Conservation (phyloP, 2,113 vertebrate species). For the Tonatia bakeri region DNA sequence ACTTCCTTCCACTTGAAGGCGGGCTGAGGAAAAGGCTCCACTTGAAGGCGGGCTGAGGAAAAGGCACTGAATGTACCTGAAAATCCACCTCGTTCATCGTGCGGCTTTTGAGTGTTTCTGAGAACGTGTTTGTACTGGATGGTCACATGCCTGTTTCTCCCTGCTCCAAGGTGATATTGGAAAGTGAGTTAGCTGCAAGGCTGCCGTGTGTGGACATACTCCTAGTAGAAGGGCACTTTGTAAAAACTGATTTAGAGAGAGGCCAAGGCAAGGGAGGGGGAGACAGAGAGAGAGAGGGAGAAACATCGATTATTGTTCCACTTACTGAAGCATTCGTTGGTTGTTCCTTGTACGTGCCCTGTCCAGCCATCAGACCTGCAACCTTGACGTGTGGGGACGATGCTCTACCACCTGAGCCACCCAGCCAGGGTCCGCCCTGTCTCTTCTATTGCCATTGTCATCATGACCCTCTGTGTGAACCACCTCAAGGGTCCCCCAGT, state of each 20-base stretch:
- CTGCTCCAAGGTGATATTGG: not conserved
- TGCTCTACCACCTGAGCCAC: too few relatives aligned
- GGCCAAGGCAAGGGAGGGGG: not conserved
- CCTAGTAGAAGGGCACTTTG: not conserved
- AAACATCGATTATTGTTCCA: not conserved
- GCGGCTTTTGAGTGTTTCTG: not conserved
- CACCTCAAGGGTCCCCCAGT: not conserved
- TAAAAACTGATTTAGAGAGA: not conserved
- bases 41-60: not conserved
- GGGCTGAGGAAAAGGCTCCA: not conserved
- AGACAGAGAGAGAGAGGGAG: not conserved
- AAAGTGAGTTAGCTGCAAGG: not conserved
- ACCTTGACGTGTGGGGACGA: too few relatives aligned
- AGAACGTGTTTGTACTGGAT: not conserved
- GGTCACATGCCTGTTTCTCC: not conserved
- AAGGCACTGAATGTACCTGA: not conserved
- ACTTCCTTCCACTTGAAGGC: not conserved
- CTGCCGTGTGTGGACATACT: not conserved
- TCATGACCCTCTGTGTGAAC: rapidly evolving
- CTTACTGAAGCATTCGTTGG: too few relatives aligned
- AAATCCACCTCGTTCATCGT: not conserved
- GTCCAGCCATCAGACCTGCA: too few relatives aligned
- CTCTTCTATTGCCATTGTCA: too few relatives aligned
- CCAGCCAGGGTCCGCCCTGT: too few relatives aligned
- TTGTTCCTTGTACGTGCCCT: too few relatives aligned